Evolutionary conservation across 2,113 vertebrate genomes (phyloP).

Genomic region (Siniperca knerii): DNA sequence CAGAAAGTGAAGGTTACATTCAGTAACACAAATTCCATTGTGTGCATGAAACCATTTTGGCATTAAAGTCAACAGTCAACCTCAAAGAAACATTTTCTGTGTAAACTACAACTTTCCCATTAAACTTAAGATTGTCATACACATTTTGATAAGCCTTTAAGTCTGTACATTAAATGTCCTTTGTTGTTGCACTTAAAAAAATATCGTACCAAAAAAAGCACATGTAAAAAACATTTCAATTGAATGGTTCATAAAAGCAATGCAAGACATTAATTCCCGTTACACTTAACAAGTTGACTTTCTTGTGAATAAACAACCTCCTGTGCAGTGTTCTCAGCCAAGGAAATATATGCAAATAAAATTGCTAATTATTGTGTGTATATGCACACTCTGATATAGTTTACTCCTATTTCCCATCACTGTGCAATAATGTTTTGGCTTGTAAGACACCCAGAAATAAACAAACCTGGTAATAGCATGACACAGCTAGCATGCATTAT

Average conservation of each 20-base stretch:
- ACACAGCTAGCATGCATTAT: conserved; percentile 2
- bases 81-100: neutral
- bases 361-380: neutral
- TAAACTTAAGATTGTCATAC: neutral
- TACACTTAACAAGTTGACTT: neutral
- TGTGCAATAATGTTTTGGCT: conserved; percentile 22
- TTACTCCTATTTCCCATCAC: neutral
- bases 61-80: neutral
- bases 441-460: conserved; percentile 17
- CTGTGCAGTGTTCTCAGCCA: neutral
- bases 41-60: conserved; percentile 4
- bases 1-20: conserved; percentile 27
- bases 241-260: conserved; percentile 2
- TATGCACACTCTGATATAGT: neutral
- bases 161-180: neutral
- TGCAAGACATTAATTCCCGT: neutral
- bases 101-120: neutral
- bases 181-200: conserved; percentile 12
- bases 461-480: conserved; percentile 4
- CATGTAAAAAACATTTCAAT: neutral
- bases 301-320: neutral
- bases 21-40: conserved; percentile 10
- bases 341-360: neutral
- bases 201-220: conserved; percentile 45
- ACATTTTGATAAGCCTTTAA: conserved; percentile 20